Evolutionary conservation across 1,140 invertebrate genomes (phyloP).

Genomic region (Pristionchus pacificus): DNA sequence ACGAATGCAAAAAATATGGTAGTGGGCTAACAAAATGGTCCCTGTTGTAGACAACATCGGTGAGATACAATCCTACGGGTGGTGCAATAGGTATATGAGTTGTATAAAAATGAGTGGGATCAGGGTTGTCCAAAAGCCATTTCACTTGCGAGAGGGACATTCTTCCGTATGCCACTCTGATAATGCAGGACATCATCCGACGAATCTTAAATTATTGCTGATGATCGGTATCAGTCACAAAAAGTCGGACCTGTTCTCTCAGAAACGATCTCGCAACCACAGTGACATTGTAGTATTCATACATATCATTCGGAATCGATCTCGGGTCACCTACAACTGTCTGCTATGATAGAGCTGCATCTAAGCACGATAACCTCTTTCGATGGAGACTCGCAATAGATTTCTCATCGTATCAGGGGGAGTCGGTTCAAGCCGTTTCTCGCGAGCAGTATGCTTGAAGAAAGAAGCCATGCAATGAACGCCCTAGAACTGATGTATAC

Average conservation of each 20-base stretch:
- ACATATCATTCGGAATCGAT: constrained; percentile 33
- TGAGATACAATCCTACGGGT: constrained; percentile 42
- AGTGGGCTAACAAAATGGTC: constrained; percentile 38
- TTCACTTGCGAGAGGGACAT: constrained; percentile 19
- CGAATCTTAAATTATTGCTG: constrained; percentile 39
- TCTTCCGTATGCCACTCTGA: constrained; percentile 25
- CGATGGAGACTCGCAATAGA: constrained; percentile 30
- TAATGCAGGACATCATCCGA: constrained; percentile 43
- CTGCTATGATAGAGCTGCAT: too few relatives aligned
- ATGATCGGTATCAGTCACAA: constrained; percentile 1
- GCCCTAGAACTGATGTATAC: constrained; percentile 1
- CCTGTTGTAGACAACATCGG: constrained; percentile 47
- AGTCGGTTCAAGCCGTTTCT: constrained; percentile 20
- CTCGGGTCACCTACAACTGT: too few relatives aligned
- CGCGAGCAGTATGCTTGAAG: constrained; percentile 37
- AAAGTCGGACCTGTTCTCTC: constrained; percentile 39
- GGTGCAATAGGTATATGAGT: constrained; percentile 33
- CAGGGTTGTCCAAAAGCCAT: constrained; percentile 40
- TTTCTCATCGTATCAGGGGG: constrained; percentile 23
- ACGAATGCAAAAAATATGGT: constrained; percentile 35
- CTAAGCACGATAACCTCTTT: too few relatives aligned
- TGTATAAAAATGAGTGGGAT: constrained; percentile 35
- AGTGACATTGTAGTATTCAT: constrained; percentile 45
- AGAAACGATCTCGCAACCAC: constrained; percentile 41
- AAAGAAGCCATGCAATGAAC: constrained; percentile 45